Conservation (phyloP, 2,797 vertebrate genomes). For the Sebastolobus altivelis region DNA sequence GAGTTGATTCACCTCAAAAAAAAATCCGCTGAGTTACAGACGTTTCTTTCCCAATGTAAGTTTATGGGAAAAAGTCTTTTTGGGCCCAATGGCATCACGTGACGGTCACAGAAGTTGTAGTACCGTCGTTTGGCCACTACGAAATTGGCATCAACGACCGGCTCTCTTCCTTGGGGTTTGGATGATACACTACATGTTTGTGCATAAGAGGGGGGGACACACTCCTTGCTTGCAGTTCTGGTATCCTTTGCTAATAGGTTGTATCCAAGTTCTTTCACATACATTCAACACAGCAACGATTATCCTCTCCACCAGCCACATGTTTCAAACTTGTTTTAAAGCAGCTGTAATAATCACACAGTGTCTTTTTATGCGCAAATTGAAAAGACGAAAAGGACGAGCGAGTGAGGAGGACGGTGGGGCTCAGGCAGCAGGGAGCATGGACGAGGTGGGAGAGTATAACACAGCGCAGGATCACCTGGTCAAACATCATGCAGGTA, state of each 20-base stretch:
- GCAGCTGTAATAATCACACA: conserved; percentile 1
- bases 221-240: not conserved
- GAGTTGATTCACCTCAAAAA: no score
- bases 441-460: not conserved
- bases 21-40: no score
- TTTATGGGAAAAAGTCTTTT: no score
- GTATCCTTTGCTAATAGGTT: not conserved
- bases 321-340: conserved; percentile 9
- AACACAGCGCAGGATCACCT: not conserved
- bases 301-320: not conserved
- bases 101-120: no score
- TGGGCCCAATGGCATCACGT: no score
- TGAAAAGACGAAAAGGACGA: not conserved
- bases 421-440: not conserved
- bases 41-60: no score
- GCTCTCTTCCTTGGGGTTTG: no score
- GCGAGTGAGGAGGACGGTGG: not conserved
- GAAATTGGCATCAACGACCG: no score
- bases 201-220: not conserved
- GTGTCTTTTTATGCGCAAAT: not conserved
- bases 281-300: not conserved
- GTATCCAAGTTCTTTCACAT: not conserved
- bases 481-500: not conserved
- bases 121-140: no score
- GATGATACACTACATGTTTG: not conserved